These are phyloP conservation scores for Ceuthmochares aereus DNA, from an alignment of 2,113 vertebrate species.

Conservation along the genomic window DNA sequence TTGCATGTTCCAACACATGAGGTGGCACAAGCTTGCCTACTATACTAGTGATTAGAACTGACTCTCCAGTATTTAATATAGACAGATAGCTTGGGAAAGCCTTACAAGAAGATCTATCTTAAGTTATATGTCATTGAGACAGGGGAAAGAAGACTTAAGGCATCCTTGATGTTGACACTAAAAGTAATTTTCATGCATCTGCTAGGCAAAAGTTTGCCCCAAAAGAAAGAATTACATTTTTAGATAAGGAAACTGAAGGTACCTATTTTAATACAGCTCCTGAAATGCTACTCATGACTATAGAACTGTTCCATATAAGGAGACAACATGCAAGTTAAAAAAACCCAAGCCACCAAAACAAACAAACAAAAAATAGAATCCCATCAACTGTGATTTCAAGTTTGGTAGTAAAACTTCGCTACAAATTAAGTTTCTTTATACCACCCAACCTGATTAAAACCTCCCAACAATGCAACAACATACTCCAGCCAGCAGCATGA, in stretches of 20 bases:
- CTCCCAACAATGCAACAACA: neutral
- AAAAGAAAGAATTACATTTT: neutral
- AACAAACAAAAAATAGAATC: neutral
- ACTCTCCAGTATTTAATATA: neutral
- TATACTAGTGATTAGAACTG: neutral
- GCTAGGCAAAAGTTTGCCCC: neutral
- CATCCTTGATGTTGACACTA: neutral
- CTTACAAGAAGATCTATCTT: neutral
- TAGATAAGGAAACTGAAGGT: neutral
- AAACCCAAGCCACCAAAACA: neutral
- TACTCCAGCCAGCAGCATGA: neutral
- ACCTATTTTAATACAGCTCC: neutral
- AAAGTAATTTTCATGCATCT: neutral
- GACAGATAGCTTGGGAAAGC: neutral
- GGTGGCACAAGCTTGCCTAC: neutral
- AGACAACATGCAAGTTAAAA: neutral
- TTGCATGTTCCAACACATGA: neutral
- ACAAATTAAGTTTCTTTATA: conserved; percentile 51
- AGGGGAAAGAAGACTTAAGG: neutral
- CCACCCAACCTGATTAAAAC: conserved; percentile 36
- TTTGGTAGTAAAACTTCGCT: conserved; percentile 32
- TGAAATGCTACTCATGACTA: neutral
- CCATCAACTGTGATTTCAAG: conserved; percentile 22
- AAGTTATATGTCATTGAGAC: neutral
- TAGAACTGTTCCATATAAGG: neutral